Conservation (phyloP, 2,797 vertebrate genomes). For the Florisuga fusca region DNA sequence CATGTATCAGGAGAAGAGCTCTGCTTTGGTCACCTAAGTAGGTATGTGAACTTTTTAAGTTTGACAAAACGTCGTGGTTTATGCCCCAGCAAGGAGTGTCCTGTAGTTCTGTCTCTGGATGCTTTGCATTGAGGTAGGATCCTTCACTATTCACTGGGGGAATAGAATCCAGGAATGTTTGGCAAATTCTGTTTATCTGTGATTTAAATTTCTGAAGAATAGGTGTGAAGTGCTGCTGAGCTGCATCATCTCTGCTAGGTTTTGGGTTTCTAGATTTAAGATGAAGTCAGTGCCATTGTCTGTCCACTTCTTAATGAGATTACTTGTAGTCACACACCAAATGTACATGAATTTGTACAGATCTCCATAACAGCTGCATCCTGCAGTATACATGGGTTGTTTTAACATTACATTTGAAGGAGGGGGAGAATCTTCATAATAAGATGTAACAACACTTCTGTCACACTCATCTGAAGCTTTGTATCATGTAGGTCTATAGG, state of each 20-base stretch:
- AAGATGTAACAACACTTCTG: neutral
- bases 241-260: neutral
- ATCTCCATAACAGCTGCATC: neutral
- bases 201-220: neutral
- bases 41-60: neutral
- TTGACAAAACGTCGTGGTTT: neutral
- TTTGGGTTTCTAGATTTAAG: neutral
- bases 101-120: neutral
- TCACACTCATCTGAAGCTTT: neutral
- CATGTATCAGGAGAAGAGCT: neutral
- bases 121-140: neutral
- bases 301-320: neutral
- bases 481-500: neutral
- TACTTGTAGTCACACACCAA: neutral
- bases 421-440: neutral
- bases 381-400: neutral
- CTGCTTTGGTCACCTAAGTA: neutral
- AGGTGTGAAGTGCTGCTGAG: neutral
- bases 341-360: neutral
- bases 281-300: neutral
- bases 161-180: neutral
- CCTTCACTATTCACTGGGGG: neutral
- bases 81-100: neutral
- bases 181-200: neutral
- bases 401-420: neutral